Evolutionary conservation across 2,888 invertebrate genomes (phyloP).

Genomic region (Seira sanloemensis): DNA sequence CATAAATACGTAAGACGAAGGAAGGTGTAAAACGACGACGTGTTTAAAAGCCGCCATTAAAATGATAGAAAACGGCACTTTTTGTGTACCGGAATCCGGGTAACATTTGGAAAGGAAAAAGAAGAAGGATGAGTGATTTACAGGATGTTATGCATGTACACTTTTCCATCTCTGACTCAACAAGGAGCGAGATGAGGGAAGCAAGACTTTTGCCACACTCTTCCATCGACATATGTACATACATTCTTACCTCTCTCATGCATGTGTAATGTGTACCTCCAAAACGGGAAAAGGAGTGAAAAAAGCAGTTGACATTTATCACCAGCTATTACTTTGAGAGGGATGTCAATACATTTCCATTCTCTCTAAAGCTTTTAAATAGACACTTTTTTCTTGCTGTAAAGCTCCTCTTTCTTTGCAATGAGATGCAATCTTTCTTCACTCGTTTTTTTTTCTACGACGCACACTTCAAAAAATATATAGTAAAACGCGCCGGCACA

Average conservation of each 20-base stretch:
- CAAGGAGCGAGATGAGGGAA: too few relatives aligned
- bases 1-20: neutral
- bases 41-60: too few relatives aligned
- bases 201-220: too few relatives aligned
- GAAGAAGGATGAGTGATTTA: neutral
- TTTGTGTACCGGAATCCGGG: too few relatives aligned
- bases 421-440: neutral
- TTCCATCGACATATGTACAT: too few relatives aligned
- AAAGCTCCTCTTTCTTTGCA: neutral
- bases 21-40: slow-evolving; percentile 4
- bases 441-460: too few relatives aligned
- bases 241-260: too few relatives aligned
- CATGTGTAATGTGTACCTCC: too few relatives aligned
- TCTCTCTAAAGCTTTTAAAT: slow-evolving; percentile 15
- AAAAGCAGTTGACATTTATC: slow-evolving; percentile 53
- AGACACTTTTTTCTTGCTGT: neutral
- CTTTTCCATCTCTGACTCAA: too few relatives aligned
- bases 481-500: neutral
- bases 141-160: neutral
- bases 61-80: too few relatives aligned
- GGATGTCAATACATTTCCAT: slow-evolving; percentile 28
- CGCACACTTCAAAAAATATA: neutral
- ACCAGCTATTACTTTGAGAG: slow-evolving; percentile 41
- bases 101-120: too few relatives aligned
- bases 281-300: neutral